Evolutionary conservation across 2,797 vertebrate genomes (phyloP).

Genomic region (Channa striata): DNA sequence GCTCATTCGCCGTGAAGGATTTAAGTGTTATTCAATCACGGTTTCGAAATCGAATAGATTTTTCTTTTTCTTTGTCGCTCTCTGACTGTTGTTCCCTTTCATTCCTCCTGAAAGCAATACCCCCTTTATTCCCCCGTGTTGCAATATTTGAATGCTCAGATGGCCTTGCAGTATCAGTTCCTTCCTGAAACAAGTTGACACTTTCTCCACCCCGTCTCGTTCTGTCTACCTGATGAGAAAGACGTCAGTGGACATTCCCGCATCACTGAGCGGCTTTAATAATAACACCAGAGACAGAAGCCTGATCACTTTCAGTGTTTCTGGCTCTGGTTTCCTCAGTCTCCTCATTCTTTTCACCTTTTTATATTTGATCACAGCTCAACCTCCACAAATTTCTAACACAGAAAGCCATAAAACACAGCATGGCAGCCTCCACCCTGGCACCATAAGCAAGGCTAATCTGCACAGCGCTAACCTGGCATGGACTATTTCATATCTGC

Average conservation of each 20-base stretch:
- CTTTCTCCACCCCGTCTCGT: conserved; percentile 40
- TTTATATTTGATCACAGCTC: conserved; percentile 7
- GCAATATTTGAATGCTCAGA: conserved; percentile 66
- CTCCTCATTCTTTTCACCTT: conserved; percentile 25
- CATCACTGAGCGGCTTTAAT: conserved; percentile 72
- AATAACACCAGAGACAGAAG: conserved; percentile 62
- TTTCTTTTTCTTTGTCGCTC: conserved; percentile 20
- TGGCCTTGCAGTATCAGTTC: conserved; percentile 55
- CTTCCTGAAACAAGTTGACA: conserved; percentile 60
- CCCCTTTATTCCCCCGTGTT: conserved; percentile 31
- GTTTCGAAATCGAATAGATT: conserved; percentile 27
- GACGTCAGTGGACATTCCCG: conserved; percentile 75
- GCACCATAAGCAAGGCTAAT: not conserved
- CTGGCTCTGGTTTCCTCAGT: conserved; percentile 40
- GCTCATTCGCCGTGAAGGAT: conserved; percentile 34
- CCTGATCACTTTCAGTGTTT: conserved; percentile 29
- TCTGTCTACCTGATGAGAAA: conserved; percentile 55
- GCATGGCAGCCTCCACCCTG: not conserved
- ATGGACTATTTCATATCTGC: conserved; percentile 48
- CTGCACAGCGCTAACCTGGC: conserved; percentile 56
- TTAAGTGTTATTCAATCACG: conserved; percentile 39
- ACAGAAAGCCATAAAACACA: not conserved
- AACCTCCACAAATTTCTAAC: conserved; percentile 6
- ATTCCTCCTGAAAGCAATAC: conserved; percentile 38
- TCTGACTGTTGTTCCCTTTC: conserved; percentile 31